Evolutionary conservation across 2,888 invertebrate species (phyloP).

Genomic region (Meteorus colon): DNA sequence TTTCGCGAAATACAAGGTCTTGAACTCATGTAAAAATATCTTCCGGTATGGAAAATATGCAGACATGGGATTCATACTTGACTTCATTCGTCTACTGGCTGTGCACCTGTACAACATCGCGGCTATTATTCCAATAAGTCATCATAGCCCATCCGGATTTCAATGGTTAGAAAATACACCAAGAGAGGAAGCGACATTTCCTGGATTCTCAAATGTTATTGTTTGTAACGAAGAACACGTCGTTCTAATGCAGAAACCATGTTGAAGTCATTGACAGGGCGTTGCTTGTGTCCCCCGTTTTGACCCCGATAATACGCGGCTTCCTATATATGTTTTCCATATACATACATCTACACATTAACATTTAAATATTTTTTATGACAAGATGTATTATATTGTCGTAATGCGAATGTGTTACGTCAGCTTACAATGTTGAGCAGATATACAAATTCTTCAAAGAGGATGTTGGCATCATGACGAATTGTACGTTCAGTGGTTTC

Average conservation of each 20-base stretch:
- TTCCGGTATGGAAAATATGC: constrained; percentile 23
- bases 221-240: constrained; percentile 70
- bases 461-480: background rate
- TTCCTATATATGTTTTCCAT: constrained; percentile 50
- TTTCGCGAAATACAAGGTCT: constrained; percentile 20
- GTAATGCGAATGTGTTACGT: constrained; percentile 42
- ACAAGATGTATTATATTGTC: background rate
- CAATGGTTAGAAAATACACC: constrained; percentile 51
- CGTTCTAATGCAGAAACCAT: constrained; percentile 72
- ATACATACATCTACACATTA: background rate
- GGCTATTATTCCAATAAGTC: constrained; percentile 1
- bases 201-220: constrained; percentile 60
- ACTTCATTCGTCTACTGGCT: background rate
- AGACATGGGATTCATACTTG: background rate
- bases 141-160: constrained; percentile 55
- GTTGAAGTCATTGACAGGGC: constrained; percentile 57
- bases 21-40: constrained; percentile 23
- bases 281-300: constrained; percentile 51
- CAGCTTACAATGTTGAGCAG: constrained; percentile 37
- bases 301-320: constrained; percentile 64
- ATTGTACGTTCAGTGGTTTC: background rate
- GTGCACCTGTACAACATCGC: constrained; percentile 40
- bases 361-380: background rate
- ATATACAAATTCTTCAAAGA: background rate
- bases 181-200: constrained; percentile 55